A percentile compares a stretch with the other conserved stretches of the same genome.
phyloP scores from a whole-genome alignment of 2,888 invertebrate species.

The Spatulosminthurus flaviceps region DNA sequence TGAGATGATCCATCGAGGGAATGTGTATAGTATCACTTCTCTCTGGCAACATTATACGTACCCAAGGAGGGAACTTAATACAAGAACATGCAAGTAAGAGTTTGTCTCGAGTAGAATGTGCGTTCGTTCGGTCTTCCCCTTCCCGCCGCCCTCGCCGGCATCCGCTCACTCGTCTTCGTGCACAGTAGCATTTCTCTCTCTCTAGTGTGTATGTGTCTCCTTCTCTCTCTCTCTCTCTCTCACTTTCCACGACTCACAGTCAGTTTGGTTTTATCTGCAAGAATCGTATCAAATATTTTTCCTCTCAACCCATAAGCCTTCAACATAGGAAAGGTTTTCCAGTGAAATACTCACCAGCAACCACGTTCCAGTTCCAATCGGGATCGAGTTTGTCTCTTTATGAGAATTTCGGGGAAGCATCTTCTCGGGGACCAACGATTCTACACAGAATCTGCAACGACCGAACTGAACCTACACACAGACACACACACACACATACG shows the following conservation, averaged over 20 bases:
- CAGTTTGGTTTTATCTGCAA: neutral
- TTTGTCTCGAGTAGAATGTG: conserved; percentile 20
- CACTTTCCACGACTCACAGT: neutral
- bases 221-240: conserved; percentile 22
- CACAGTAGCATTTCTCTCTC: too few species aligned
- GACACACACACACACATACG: conserved; percentile 22
- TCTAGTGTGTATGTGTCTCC: neutral
- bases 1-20: conserved; percentile 50
- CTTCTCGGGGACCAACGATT: conserved; percentile 42
- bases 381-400: conserved; percentile 48
- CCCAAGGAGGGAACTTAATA: neutral
- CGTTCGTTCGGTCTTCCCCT: conserved; percentile 37
- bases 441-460: conserved; percentile 26
- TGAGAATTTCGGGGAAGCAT: conserved; percentile 40
- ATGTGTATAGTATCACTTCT: conserved; percentile 37
- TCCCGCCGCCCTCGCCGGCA: conserved; percentile 42
- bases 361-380: conserved; percentile 45
- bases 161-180: conserved; percentile 33
- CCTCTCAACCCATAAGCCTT: conserved; percentile 7
- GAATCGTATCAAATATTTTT: neutral
- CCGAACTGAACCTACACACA: conserved; percentile 10
- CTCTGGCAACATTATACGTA: neutral
- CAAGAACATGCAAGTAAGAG: neutral
- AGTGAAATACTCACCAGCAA: conserved; percentile 24
- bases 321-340: conserved; percentile 12